These are phyloP conservation scores for Sus cebifrons DNA, from an alignment of 2,797 vertebrate species.

Conservation along the genomic window DNA sequence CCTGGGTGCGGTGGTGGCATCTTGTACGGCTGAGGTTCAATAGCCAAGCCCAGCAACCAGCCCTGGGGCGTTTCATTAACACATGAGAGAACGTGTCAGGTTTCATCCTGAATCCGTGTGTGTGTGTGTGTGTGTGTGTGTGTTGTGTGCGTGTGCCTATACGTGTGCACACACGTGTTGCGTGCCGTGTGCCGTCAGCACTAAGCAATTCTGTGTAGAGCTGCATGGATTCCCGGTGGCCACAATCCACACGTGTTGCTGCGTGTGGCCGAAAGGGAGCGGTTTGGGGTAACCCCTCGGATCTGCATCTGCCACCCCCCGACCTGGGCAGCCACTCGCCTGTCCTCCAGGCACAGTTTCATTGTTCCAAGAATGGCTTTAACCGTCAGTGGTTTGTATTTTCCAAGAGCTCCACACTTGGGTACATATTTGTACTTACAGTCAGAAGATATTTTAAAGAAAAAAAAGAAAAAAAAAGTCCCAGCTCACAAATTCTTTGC, in stretches of 20 bases:
- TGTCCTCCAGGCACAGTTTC: accelerated
- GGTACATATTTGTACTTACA: no score
- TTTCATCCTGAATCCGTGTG: neutral
- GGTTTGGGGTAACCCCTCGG: accelerated
- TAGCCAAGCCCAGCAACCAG: accelerated
- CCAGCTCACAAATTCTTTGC: neutral
- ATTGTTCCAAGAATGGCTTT: neutral
- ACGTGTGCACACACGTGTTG: neutral
- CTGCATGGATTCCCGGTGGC: neutral
- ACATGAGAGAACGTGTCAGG: accelerated
- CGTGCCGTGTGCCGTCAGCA: no score
- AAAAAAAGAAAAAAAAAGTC: neutral
- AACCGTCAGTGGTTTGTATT: neutral
- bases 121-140: accelerated
- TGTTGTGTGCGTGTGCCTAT: accelerated
- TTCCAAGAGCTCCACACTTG: neutral
- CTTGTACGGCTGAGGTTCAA: accelerated
- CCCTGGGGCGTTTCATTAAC: accelerated
- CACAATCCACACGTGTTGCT: accelerated
- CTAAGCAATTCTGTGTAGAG: neutral
- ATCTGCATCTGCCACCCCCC: accelerated
- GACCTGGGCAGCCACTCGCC: accelerated
- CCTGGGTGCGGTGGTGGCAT: accelerated
- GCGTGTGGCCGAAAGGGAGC: accelerated
- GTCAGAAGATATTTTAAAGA: neutral